Conservation (phyloP, 2,888 invertebrate genomes). For the Dendrolimus houi region DNA sequence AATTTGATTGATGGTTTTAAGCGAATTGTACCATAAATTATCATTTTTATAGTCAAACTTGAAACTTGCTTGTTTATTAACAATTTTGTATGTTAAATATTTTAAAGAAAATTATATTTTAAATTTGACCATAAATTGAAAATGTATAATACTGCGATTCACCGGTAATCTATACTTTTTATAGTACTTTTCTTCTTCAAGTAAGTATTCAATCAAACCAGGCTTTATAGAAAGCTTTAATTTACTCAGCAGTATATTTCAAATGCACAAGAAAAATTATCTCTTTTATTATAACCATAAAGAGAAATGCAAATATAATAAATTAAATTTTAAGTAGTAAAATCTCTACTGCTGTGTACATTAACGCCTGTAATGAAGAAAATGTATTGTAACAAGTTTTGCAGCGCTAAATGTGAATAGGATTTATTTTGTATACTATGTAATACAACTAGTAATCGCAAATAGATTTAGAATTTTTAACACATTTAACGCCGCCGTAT, state of each 20-base stretch:
- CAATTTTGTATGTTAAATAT: too few relatives aligned
- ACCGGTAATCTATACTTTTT: slow-evolving; percentile 11
- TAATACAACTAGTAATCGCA: not conserved
- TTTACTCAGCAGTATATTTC: not conserved
- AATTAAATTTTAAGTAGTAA: slow-evolving; percentile 4
- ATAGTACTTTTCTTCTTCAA: slow-evolving; percentile 10
- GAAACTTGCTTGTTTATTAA: too few relatives aligned
- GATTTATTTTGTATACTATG: not conserved
- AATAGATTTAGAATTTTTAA: slow-evolving; percentile 1
- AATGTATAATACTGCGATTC: not conserved
- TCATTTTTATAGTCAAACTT: too few relatives aligned
- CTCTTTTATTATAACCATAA: not conserved
- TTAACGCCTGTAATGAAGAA: slow-evolving; percentile 12
- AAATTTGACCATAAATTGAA: not conserved
- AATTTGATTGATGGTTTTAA: too few relatives aligned
- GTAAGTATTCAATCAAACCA: not conserved
- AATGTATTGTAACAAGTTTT: not conserved
- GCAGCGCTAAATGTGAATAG: slow-evolving; percentile 45
- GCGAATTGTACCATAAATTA: too few relatives aligned
- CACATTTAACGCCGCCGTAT: slow-evolving; percentile 50
- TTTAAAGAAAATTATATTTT: too few relatives aligned
- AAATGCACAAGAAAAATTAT: not conserved
- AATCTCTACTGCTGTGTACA: slow-evolving; percentile 22
- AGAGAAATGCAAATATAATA: slow-evolving; percentile 1
- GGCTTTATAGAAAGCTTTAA: not conserved